Percentiles rank a stretch among this genome's conserved stretches.
phyloP scores from a whole-genome alignment of 2,113 vertebrate genomes.

The Pomatorhinus ruficollis region DNA sequence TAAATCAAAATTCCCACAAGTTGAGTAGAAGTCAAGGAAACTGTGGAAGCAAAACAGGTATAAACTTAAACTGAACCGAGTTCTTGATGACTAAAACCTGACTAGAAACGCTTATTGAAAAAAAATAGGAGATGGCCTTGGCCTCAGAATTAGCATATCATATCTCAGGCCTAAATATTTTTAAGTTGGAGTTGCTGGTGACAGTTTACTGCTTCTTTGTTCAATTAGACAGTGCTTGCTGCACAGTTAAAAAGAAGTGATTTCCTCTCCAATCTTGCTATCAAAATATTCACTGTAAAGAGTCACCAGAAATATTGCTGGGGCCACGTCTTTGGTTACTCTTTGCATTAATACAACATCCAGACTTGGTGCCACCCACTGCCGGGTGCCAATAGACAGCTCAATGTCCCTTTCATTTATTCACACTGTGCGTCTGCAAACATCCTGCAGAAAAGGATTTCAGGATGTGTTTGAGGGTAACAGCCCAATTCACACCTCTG shows the following conservation, averaged over 20 bases:
- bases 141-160: background rate
- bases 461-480: background rate
- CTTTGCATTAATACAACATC: too few species aligned
- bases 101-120: background rate
- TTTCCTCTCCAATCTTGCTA: background rate
- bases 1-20: background rate
- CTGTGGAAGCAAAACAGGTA: background rate
- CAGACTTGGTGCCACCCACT: background rate
- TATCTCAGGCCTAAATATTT: background rate
- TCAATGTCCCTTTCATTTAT: background rate
- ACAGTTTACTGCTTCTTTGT: background rate
- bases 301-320: background rate
- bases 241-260: background rate
- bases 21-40: background rate
- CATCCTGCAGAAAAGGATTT: background rate
- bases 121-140: background rate
- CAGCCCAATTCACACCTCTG: background rate
- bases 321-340: background rate
- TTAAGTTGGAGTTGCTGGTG: background rate
- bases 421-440: background rate
- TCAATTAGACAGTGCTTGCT: background rate
- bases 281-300: background rate
- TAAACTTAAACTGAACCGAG: background rate
- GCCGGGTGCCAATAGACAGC: rapidly evolving
- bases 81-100: background rate